These are phyloP conservation scores for Hippoglossus hippoglossus DNA, from an alignment of 2,797 vertebrate species.

Conservation along the genomic window DNA sequence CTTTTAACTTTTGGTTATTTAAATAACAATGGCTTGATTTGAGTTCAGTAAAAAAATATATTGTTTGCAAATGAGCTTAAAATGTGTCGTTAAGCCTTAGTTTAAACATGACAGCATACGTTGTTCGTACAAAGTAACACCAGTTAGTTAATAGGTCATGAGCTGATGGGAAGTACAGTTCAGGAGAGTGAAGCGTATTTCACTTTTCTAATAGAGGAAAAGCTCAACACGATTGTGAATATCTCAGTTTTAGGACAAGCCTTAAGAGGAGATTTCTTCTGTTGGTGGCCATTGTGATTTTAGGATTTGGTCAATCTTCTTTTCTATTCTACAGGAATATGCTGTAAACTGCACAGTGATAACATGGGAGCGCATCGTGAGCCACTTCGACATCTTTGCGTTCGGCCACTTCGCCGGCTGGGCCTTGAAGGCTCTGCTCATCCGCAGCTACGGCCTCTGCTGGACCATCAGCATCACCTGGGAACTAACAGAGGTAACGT, in stretches of 20 bases:
- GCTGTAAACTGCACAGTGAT: slow-evolving; percentile 95
- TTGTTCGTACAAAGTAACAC: no score
- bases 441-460: slow-evolving; percentile 95
- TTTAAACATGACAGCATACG: background rate
- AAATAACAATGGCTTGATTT: background rate
- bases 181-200: background rate
- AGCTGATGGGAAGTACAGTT: no score
- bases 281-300: slow-evolving; percentile 10
- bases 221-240: background rate
- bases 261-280: background rate
- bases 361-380: slow-evolving; percentile 94
- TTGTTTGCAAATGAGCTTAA: no score
- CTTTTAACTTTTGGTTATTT: background rate
- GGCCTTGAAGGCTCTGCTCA: slow-evolving; percentile 96
- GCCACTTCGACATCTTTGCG: slow-evolving; percentile 97
- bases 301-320: background rate
- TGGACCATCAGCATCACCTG: slow-evolving; percentile 99
- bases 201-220: background rate
- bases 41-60: no score
- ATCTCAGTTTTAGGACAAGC: background rate
- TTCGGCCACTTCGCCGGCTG: slow-evolving; percentile 98
- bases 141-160: no score
- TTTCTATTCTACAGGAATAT: slow-evolving; percentile 86
- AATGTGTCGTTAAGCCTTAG: no score
- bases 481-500: slow-evolving; percentile 95